phyloP scores from a whole-genome alignment of 2,888 invertebrate genomes.

The Lasioglossum vierecki region DNA sequence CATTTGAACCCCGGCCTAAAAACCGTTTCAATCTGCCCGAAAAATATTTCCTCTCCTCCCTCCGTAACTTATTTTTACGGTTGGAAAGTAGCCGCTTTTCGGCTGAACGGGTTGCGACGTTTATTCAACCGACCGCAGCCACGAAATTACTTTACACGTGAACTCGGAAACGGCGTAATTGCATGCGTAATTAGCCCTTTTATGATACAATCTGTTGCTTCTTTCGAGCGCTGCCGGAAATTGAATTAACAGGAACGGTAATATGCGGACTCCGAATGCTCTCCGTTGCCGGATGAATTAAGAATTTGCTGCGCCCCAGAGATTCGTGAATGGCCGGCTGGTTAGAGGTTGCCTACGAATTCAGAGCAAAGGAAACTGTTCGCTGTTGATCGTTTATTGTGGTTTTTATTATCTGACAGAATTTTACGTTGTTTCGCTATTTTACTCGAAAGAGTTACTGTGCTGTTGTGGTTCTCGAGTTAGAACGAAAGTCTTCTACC shows the following conservation, averaged over 20 bases:
- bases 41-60: constrained; percentile 50
- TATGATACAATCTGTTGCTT: constrained; percentile 30
- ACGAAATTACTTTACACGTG: constrained; percentile 28
- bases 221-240: constrained; percentile 19
- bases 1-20: constrained; percentile 49
- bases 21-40: constrained; percentile 48
- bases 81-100: constrained; percentile 7
- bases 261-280: not conserved
- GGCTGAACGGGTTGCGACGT: not conserved
- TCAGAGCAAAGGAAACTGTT: not conserved
- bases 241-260: constrained; percentile 18
- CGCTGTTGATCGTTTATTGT: not conserved
- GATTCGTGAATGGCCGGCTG: not conserved
- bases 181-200: constrained; percentile 48
- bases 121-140: not conserved
- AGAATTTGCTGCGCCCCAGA: not conserved
- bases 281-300: constrained; percentile 7
- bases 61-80: constrained; percentile 37
- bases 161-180: constrained; percentile 33
- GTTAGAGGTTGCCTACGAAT: not conserved
- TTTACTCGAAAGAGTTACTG: not conserved
- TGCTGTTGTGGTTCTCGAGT: not conserved
- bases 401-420: not conserved
- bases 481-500: not conserved
- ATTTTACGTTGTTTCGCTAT: not conserved